Conservation (phyloP, 2,888 invertebrate species). For the Charanyca ferruginea region DNA sequence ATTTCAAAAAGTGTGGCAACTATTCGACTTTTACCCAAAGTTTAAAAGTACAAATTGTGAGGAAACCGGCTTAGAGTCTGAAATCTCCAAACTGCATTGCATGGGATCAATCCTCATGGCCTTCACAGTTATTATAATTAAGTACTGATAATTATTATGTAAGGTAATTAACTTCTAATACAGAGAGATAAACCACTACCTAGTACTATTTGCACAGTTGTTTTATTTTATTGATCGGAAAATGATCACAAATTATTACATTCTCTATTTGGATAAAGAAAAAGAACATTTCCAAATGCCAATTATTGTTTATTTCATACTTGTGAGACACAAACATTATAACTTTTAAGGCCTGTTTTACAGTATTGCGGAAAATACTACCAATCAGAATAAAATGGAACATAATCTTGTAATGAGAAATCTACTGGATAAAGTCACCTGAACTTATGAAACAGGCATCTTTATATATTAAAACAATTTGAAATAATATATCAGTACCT, state of each 20-base stretch:
- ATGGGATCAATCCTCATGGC: too few species aligned
- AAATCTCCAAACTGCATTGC: too few species aligned
- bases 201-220: slow-evolving; percentile 29
- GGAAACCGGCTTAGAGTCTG: too few species aligned
- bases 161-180: slow-evolving; percentile 27
- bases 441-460: too few species aligned
- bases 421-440: not conserved
- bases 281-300: not conserved
- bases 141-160: not conserved
- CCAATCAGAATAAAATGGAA: not conserved
- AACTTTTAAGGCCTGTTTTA: not conserved
- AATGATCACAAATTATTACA: not conserved
- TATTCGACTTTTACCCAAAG: too few species aligned
- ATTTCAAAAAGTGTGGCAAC: too few species aligned
- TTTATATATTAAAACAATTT: too few species aligned
- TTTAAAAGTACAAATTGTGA: too few species aligned
- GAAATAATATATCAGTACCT: not conserved
- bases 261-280: not conserved
- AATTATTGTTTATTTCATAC: not conserved
- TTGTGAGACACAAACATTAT: not conserved
- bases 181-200: not conserved
- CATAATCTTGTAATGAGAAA: not conserved
- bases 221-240: too few species aligned
- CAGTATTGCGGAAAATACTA: not conserved
- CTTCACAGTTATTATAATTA: slow-evolving; percentile 8